Evolutionary conservation across 2,888 invertebrate genomes (phyloP).

Genomic region (Geotrupes spiniger): DNA sequence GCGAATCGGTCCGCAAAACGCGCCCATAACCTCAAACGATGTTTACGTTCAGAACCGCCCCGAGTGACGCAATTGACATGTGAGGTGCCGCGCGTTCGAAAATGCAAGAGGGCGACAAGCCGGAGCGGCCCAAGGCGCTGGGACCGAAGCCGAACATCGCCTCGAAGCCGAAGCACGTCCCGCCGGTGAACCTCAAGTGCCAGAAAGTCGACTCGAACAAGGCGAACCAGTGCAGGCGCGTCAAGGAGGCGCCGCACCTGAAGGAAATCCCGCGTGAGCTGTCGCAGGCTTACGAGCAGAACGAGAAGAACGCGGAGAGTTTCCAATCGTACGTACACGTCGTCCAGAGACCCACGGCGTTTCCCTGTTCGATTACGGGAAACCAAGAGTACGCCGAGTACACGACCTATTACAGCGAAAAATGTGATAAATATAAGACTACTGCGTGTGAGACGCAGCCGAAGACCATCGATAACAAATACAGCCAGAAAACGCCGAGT

Average conservation of each 20-base stretch:
- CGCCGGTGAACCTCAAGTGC: constrained; percentile 45
- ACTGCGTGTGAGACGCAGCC: constrained; percentile 34
- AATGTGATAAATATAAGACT: constrained; percentile 39
- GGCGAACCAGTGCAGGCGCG: constrained; percentile 13
- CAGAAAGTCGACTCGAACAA: constrained; percentile 22
- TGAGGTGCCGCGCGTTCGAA: constrained; percentile 8
- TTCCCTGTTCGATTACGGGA: constrained; percentile 16
- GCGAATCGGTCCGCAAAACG: constrained; percentile 2
- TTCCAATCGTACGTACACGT: constrained; percentile 15
- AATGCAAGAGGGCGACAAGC: constrained; percentile 40
- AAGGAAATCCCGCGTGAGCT: constrained; percentile 1
- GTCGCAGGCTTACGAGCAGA: too few species aligned
- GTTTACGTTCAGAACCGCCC: too few species aligned
- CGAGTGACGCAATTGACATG: too few species aligned
- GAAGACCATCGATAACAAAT: constrained; percentile 33
- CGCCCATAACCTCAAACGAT: too few species aligned
- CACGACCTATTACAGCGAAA: constrained; percentile 36
- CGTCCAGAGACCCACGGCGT: constrained; percentile 20
- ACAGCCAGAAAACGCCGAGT: constrained; percentile 42
- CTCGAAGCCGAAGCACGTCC: constrained; percentile 49
- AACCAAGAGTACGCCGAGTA: constrained; percentile 19
- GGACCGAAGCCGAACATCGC: constrained; percentile 48
- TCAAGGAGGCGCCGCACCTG: not conserved
- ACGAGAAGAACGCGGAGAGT: constrained; percentile 6
- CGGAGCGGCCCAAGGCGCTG: constrained; percentile 45